phyloP scores from a whole-genome alignment of 2,888 invertebrate species.

The Trichogramma dendrolimi region DNA sequence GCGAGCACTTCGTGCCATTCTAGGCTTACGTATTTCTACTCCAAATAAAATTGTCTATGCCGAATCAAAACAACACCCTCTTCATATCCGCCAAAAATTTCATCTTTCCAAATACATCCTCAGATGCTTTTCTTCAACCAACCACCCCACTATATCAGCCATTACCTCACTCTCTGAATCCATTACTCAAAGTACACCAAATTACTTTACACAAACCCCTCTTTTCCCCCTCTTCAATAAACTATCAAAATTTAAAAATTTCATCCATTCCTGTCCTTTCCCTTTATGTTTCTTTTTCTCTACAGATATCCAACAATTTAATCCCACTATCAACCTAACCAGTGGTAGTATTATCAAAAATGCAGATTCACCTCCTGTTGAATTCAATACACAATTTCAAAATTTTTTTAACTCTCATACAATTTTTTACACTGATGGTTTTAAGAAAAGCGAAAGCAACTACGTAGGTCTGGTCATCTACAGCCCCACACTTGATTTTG shows the following conservation, averaged over 20 bases:
- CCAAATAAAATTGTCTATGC: constrained; percentile 5
- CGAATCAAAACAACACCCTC: background rate
- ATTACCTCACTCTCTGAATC: no score
- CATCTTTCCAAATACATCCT: background rate
- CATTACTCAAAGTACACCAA: no score
- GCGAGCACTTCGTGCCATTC: background rate
- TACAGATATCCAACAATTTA: background rate
- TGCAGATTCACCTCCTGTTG: background rate
- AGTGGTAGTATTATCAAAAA: background rate
- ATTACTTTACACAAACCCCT: no score
- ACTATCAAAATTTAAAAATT: background rate
- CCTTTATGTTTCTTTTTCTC: background rate
- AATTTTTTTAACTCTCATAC: background rate
- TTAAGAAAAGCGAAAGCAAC: background rate
- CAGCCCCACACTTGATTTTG: background rate
- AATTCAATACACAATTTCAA: background rate
- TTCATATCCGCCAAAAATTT: background rate
- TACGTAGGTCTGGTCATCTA: background rate
- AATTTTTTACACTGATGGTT: constrained; percentile 4
- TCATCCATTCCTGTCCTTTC: background rate
- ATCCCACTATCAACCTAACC: background rate
- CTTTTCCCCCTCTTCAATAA: no score
- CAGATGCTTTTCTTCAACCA: no score
- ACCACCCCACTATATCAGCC: no score
- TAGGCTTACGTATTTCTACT: constrained; percentile 5